Base-by-base conservation (phyloP, 2,888 invertebrate species). In the Elgonia sp. region DNA sequence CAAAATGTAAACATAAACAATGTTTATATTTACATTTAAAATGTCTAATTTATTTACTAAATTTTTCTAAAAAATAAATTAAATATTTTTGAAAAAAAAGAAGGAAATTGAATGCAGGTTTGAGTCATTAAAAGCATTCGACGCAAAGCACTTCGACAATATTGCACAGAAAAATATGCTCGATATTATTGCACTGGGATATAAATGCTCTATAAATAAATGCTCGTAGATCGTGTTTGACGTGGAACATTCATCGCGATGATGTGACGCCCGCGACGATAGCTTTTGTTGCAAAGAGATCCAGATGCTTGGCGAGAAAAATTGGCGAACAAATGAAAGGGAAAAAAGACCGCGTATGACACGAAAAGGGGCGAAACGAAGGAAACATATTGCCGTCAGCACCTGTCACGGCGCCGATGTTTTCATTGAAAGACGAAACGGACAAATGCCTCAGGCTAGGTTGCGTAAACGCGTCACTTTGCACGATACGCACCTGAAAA, bases 371-470 rank as follows among this genome's bases (percentile, higher is more conserved):
- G 63, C 50, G 73, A 75, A 57, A 69, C 29, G 75, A 60, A 37
- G 82, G 53, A 82, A 62, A 69, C 81, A 69, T 75, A 53, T 89
- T 90, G 90, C 88, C 89, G 86, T 84, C 81, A 87, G 84, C 80
- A 89, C 90, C 90, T 89, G 91, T 83, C 87, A 80, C 70, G 20
- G 7, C 63, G 62, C 57, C 62, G 73, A 80, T 79, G 55, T 84
- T 80, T 79, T 75, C 80, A 80, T 84, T 84, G 39, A 83, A 55
- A 55, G 62, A 65, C 70, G 21, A 80, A 84, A 80, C 80, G 75
- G 70, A 83, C 83, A 39, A 84, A 83, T 63, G 73, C 83, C 65
- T 73, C 18, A 18, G 69, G 70, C 81, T 69, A 18, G 12, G 65
- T 60, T 37, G 77, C 69, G 67, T 69, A 73, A 75, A 76, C 29